A percentile compares a stretch with the other conserved stretches of the same genome.
These are phyloP conservation scores for Pantherophis vulpinus DNA, from an alignment of 2,797 vertebrate species.

Conservation along the genomic window DNA sequence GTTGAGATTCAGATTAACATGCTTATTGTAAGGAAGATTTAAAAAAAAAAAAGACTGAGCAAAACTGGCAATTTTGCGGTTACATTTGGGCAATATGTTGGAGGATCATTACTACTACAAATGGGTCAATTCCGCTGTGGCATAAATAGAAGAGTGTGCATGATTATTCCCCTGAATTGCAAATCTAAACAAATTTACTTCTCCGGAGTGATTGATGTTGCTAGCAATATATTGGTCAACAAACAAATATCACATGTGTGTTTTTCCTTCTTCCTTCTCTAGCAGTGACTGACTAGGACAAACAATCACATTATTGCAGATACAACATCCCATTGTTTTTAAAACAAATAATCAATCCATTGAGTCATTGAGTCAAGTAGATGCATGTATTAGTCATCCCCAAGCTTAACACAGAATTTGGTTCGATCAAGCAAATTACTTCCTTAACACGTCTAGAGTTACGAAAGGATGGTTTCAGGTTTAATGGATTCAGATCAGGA, in stretches of 20 bases:
- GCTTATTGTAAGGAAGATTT: no score
- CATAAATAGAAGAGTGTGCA: no score
- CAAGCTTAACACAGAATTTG: background rate
- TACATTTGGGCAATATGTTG: no score
- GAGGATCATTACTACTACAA: no score
- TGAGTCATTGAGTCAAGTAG: background rate
- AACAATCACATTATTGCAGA: background rate
- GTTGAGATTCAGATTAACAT: no score
- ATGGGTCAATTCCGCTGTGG: no score
- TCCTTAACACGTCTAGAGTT: background rate
- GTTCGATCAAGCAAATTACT: background rate
- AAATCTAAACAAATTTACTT: background rate
- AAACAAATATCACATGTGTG: background rate
- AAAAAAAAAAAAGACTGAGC: no score
- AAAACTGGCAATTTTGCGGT: no score
- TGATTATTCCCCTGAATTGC: background rate
- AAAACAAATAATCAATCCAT: background rate
- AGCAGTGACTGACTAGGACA: background rate
- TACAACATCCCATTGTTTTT: background rate
- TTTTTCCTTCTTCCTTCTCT: background rate
- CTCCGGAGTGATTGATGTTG: background rate
- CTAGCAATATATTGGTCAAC: background rate
- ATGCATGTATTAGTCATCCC: background rate
- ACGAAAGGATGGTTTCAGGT: background rate
- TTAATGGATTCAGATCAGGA: background rate